Evolutionary conservation across 2,797 vertebrate genomes (phyloP), one percentile per base, ranked within the genome.

Genomic region (Sternotherus odoratus): DNA sequence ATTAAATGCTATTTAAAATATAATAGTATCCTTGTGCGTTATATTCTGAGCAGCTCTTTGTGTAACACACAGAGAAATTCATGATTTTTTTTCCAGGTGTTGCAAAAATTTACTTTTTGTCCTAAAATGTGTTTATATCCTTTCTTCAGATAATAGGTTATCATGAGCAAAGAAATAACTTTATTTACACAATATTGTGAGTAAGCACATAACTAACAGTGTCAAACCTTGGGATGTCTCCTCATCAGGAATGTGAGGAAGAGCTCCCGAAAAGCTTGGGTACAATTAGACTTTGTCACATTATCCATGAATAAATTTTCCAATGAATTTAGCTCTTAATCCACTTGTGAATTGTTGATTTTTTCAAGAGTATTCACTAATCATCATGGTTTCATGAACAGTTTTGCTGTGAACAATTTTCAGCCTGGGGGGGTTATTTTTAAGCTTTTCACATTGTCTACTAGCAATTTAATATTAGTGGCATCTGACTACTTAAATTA

Each of bases 1-100:
- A 8, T 79, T 87, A 92, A 89, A 96, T 81, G 30, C 11, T 89
- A 4, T 95, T 90, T 95, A 87, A 92, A 79, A 85, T 86, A 77
- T 74, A 89, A 79, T 85, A 77, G 30, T 74, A 56, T 86, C 57
- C 36, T 49, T 43, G 12, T 56, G 4, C 79, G 56, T 92, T 95
- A 54, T 87, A 80, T 56, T 74, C 48, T 79, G 60, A 56, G 30
- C 60, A 63, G 39, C 36, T 56, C 6, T 50, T 77, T 48, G 43
- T 11, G 11, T 36, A 53, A 9, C 49, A 63, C 46, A 50, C 56
- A 48, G 28, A 60, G 13, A 85, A 43, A 21, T 3, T 72, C 36
- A 13, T 43, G 4, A 39, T 43, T 72, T 72, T n/a, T 33, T 66
- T 72, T 72, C 43, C 12, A 30, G 15, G 15, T 17, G 15, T 88